Evolutionary conservation across 2,797 vertebrate species (phyloP), one percentile per base, ranked within the genome.

Genomic region (Hydrolagus colliei): DNA sequence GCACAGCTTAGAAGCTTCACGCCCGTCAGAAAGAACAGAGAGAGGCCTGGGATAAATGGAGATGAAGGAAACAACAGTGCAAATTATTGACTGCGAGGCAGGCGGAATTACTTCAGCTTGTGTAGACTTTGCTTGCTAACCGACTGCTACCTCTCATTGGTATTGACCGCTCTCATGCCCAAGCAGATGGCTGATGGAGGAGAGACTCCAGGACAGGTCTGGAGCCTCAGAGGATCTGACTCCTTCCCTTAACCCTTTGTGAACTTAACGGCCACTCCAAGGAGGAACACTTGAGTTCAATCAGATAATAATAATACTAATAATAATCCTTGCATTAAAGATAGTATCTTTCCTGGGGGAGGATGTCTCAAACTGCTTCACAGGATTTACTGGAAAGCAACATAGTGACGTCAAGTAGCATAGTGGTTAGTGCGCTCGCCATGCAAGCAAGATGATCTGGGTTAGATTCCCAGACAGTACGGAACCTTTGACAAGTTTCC

Each of bases 31-130:
- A 35, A 65, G 63, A 65, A 4, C 63, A 41, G 79, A 82, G 79
- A 82, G 11, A 16, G 32, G 27, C 16, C 41, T 52, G 35, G 22
- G 22, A 67, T 41, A 71, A 63, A 9, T 68, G 27, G 16, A 80
- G 71, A 52, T 68, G 12, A 16, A 52, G 6, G 4, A 41, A 18
- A 71, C 65, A 41, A 13, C 4, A 52, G 32, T 32, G 68, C 32
- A 67, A 84, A 27, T 11, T 65, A 41, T 20, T 84, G 14, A 71
- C 65, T 20, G 65, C 20, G 65, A 68, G 11, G 5, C 10, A 5
- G 35, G 14, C 13, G 41, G 79, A 84, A 71, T 84, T 41, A 84
- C 71, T 68, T 82, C 79, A 82, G 61, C 79, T 41, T 41, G 52
- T 11, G 52, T 52, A 71, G 32, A 71, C 71, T 52, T 68, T 14